These are phyloP conservation scores for Linnaemya vulpina DNA, from an alignment of 2,888 invertebrate species.

Conservation along the genomic window DNA sequence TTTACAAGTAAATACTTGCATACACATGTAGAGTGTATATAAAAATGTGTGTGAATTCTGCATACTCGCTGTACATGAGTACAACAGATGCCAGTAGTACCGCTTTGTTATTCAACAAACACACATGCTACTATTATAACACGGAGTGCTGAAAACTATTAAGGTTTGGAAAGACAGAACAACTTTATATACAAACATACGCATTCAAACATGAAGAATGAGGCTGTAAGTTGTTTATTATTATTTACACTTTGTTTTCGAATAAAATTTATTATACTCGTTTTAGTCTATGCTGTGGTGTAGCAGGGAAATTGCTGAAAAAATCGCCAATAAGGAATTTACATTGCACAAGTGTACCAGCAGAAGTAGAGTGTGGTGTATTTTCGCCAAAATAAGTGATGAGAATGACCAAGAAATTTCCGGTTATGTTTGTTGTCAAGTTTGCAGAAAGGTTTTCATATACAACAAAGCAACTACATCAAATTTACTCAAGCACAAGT, in stretches of 20 bases:
- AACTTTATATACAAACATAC: too few species aligned
- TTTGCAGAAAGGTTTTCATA: constrained; percentile 1
- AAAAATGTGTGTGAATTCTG: neutral
- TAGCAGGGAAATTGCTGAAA: neutral
- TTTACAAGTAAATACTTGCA: neutral
- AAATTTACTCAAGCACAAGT: constrained; percentile 30
- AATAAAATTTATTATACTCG: too few species aligned
- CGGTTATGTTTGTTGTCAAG: constrained; percentile 14
- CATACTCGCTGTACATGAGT: neutral
- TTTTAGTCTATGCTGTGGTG: neutral
- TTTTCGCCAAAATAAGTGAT: constrained; percentile 23
- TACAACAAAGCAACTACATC: neutral
- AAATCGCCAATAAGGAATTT: neutral
- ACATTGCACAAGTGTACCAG: neutral
- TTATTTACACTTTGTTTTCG: too few species aligned
- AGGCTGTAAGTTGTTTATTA: too few species aligned
- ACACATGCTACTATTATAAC: neutral
- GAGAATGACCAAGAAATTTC: neutral
- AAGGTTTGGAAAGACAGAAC: neutral
- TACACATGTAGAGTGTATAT: neutral
- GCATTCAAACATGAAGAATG: too few species aligned
- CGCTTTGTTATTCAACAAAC: neutral
- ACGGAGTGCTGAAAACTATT: too few species aligned
- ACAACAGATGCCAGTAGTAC: neutral
- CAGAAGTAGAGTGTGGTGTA: neutral